Base-by-base conservation (phyloP, 2,888 invertebrate genomes). In the Scelioninae gen. 2 region DNA sequence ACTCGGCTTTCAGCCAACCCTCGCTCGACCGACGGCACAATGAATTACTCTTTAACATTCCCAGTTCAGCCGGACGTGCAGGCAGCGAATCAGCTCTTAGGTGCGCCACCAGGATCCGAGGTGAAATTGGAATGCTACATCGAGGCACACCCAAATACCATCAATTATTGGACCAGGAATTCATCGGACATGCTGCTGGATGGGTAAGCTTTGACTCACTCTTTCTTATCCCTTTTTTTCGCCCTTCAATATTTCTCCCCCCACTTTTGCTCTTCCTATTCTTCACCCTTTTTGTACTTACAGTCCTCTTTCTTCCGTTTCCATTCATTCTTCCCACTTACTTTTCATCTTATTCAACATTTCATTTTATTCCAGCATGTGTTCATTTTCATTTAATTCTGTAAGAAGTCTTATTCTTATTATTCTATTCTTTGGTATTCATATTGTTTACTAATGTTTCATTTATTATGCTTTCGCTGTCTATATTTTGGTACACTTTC, bases 51-150 rank as follows among this genome's bases (percentile, higher is more conserved):
- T 73, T 74, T 78, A 69, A 65, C 57, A 73, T 76, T 73, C 78
- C 57, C 89, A 96, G 96, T 96, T 89, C 92, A 94, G 57, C 96
- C 96, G 25, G 92, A 93, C 82, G 94, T 96, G 76, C 94, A 93
- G 88, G 95, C 95, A 79, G 93, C 95, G 79, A 95, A 94, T 87
- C 96, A 96, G 87, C 88, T 96, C 80, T 88, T 96, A 50, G 96
- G 96, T 13, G 94, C 95, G 0, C 95, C 96, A 1, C 87, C 95
- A 41, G 94, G 94, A 57, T 94, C 94, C 0, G 93, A 95, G 85
- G 95, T 96, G 28, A 92, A 93, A 78, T 87, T 96, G 43, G 93
- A 95, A 84, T 96, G 96, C 84, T 92, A 93, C 86, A 94, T 96
- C 57, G 96, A 96, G 83, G 95, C 96, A 0, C 94, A 93, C 81